A percentile compares a stretch with the other conserved stretches of the same genome.
Conservation (phyloP, 1,140 invertebrate genomes). For the Notospermus geniculatus region DNA sequence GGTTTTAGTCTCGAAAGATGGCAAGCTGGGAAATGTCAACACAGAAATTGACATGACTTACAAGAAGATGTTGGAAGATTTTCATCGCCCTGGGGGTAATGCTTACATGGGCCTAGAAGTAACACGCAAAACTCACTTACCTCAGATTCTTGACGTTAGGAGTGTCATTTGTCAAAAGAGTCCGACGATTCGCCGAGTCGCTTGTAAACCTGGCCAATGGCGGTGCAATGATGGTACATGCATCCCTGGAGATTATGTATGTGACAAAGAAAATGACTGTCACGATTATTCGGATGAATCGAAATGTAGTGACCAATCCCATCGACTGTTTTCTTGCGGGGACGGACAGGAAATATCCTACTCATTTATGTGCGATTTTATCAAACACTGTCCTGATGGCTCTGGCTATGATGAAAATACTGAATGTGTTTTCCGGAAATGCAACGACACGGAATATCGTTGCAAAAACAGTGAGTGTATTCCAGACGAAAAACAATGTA, state of each 20-base stretch:
- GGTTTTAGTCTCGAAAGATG: too few species aligned
- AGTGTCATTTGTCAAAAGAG: too few species aligned
- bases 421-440: not conserved
- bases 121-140: too few species aligned
- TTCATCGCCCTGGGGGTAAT: too few species aligned
- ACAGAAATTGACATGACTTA: too few species aligned
- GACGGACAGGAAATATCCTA: not conserved
- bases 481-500: not conserved
- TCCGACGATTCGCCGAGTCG: too few species aligned
- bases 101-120: too few species aligned
- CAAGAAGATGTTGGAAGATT: too few species aligned
- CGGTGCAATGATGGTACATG: not conserved
- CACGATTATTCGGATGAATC: not conserved
- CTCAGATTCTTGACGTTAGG: too few species aligned
- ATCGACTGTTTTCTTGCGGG: not conserved
- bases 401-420: not conserved
- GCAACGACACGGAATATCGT: not conserved
- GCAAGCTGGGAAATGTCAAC: too few species aligned
- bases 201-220: not conserved
- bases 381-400: not conserved
- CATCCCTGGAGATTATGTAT: not conserved
- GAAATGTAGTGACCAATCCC: not conserved
- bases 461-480: conserved; percentile 1
- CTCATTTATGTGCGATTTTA: not conserved
- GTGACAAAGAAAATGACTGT: not conserved